Base-by-base conservation (phyloP, 2,888 invertebrate genomes). In the Phrixothrix hirtus region DNA sequence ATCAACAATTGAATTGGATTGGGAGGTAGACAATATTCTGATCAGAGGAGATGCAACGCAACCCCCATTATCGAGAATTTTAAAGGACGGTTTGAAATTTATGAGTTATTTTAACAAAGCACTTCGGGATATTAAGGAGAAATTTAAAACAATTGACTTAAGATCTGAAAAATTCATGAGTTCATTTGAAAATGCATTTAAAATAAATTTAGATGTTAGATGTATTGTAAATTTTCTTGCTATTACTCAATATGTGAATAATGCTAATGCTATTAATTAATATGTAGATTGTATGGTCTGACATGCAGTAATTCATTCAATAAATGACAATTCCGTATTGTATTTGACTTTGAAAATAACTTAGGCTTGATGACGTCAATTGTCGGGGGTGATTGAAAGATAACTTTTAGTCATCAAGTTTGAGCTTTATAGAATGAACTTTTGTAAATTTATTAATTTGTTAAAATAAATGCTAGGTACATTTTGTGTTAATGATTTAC, bases 241-340 rank as follows among this genome's bases (percentile, higher is more conserved):
- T 29, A 55, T 74, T 45, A 70, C 70, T 15, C 74, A 74, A 55
- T 74, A 74, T 64, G 63, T 73, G 29, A 59, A 61, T 49, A 66
- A 69, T 55, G 60, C 65, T 38, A 66, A 65, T 53, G 59, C 50
- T 43, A 54, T 67, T 43, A 38, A 36, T 42, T 57, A 44, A 52
- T 39, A 36, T n/a, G n/a, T n/a, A n/a, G n/a, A n/a, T n/a, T n/a
- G n/a, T n/a, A n/a, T n/a, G n/a, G n/a, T n/a, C n/a, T n/a, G n/a
- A n/a, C n/a, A n/a, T n/a, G n/a, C n/a, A n/a, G n/a, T n/a, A n/a
- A n/a, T n/a, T n/a, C n/a, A n/a, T n/a, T n/a, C n/a, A n/a, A n/a
- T n/a, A n/a, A n/a, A n/a, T n/a, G n/a, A n/a, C n/a, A n/a, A n/a
- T n/a, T n/a, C n/a, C n/a, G n/a, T n/a, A n/a, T n/a, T n/a, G n/a